Base-by-base conservation (phyloP, 2,113 vertebrate species). In the Montifringilla adamsi region DNA sequence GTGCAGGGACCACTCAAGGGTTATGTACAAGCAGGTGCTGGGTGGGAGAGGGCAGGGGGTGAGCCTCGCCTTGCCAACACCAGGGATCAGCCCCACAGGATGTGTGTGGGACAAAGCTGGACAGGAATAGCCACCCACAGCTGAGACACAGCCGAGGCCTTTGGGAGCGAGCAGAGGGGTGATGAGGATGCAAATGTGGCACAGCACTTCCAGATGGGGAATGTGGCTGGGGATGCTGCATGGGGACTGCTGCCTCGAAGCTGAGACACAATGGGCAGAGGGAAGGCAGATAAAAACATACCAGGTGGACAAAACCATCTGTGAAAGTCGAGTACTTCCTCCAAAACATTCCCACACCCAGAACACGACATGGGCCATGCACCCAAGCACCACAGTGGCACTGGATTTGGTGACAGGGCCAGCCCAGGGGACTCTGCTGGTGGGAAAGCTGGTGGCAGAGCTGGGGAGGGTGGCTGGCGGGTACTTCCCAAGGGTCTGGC, bases 21-120 rank as follows among this genome's bases (percentile, higher is more conserved):
- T 79, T 97, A 96, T 96, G 84, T 96, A 97, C 96, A 97, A 94
- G 58, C 47, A 60, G 91, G 72, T 0, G n/a, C 31, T 17, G 47
- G 39, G 46, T 1, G 3, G 60, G 66, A 76, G 22, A 62, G 50
- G 2, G 2, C n/a, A 39, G 41, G 43, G 63, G 35, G 47, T 69
- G 78, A 67, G 49, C 4, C 5, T 7, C 9, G 26, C 59, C 73
- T 49, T 12, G 4, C 56, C 0, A 0, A 24, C 4, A 4, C 13
- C 2, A 6, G 73, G 47, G 62, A 24, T 80, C 56, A 59, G 72
- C 53, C 68, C 59, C n/a, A 15, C 0, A 0, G 50, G 78, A 46
- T 66, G 67, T 14, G 66, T n/a, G 53, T 6, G 8, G 43, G 31
- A 24, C n/a, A 80, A n/a, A 68, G 43, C 39, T 14, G 50, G 49